Evolutionary conservation across 2,888 invertebrate species (phyloP).

Genomic region (Habroteleia sp.): DNA sequence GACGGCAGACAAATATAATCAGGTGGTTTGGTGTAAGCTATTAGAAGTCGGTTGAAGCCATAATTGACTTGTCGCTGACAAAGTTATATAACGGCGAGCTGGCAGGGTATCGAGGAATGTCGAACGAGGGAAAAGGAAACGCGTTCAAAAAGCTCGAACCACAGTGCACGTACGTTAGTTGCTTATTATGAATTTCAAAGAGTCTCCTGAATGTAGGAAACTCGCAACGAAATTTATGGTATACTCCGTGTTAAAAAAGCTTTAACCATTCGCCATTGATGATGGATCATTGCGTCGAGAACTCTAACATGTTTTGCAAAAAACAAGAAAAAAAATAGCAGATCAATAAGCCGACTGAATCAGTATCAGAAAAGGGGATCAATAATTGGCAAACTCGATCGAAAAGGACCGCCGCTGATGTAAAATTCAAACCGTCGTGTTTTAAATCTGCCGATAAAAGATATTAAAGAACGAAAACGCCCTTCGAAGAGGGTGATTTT

Average conservation of each 20-base stretch:
- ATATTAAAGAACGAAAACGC: constrained; percentile 17
- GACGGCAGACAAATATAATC: too few species aligned
- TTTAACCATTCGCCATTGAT: constrained; percentile 11
- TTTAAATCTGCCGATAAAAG: constrained; percentile 20
- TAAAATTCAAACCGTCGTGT: constrained; percentile 8
- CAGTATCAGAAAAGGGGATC: constrained; percentile 9
- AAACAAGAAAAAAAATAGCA: not conserved
- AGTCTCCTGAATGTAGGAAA: constrained; percentile 12
- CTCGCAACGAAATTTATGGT: constrained; percentile 30
- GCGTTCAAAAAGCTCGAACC: constrained; percentile 44
- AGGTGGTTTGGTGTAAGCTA: too few species aligned
- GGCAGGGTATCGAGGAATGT: constrained; percentile 31
- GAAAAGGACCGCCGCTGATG: not conserved
- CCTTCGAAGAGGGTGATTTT: constrained; percentile 31
- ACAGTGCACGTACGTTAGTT: constrained; percentile 19
- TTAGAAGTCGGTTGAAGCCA: too few species aligned
- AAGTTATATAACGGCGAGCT: constrained; percentile 44
- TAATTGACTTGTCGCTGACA: constrained; percentile 32
- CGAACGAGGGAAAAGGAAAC: constrained; percentile 26
- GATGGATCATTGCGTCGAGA: not conserved
- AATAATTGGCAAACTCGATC: constrained; percentile 10
- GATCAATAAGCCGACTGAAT: constrained; percentile 3
- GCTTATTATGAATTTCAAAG: constrained; percentile 48
- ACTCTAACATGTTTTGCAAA: not conserved
- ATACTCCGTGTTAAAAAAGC: constrained; percentile 17